A percentile compares a stretch with the other conserved stretches of the same genome.
Conservation (phyloP, 2,113 vertebrate genomes). For the Neofelis nebulosa region DNA sequence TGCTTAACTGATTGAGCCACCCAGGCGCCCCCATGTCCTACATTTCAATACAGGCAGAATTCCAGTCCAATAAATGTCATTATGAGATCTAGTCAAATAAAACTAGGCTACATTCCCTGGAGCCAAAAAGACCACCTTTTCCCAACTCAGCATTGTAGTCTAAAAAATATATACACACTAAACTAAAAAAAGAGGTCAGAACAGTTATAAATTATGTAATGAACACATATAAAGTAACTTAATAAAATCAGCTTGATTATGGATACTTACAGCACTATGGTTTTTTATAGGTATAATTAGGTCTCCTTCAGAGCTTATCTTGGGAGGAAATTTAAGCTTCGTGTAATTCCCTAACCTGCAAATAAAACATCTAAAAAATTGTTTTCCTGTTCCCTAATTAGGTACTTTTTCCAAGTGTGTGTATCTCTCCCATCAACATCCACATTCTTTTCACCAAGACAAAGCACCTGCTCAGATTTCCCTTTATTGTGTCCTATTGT, state of each 20-base stretch:
- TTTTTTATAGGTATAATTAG: slow-evolving; percentile 43
- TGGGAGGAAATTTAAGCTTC: background rate
- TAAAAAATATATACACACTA: slow-evolving; percentile 24
- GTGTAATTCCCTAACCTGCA: slow-evolving; percentile 23
- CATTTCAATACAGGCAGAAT: slow-evolving; percentile 40
- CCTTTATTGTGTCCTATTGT: background rate
- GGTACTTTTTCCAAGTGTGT: background rate
- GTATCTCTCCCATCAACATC: background rate
- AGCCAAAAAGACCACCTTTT: slow-evolving; percentile 22
- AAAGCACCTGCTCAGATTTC: background rate
- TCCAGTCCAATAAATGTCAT: background rate
- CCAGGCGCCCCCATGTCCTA: background rate
- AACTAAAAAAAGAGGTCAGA: slow-evolving; percentile 21
- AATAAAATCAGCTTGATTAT: slow-evolving; percentile 18
- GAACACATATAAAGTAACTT: slow-evolving; percentile 38
- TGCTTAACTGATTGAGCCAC: too few species aligned
- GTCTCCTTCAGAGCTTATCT: slow-evolving; percentile 18
- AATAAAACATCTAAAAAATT: slow-evolving; percentile 35
- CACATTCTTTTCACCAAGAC: background rate
- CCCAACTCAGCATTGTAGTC: background rate
- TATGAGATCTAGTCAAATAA: background rate
- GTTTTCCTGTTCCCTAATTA: slow-evolving; percentile 25
- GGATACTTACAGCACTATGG: background rate
- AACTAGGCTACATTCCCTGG: slow-evolving; percentile 11
- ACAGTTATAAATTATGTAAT: slow-evolving; percentile 21